Base-by-base conservation (phyloP, 2,113 vertebrate genomes). In the Oreochromis tanganicae region DNA sequence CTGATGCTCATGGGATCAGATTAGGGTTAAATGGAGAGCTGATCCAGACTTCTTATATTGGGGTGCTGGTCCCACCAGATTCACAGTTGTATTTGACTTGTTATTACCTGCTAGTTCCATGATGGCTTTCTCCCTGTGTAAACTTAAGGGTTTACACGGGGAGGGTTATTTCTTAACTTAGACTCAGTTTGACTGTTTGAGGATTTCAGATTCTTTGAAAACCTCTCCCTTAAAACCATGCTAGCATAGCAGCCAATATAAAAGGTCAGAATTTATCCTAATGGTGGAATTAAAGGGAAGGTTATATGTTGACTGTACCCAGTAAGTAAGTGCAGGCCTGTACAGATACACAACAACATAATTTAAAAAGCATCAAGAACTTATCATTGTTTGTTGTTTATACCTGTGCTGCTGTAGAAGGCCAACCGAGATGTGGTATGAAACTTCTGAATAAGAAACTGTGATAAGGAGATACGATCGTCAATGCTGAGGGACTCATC, bases 321-420 rank as follows among this genome's bases (percentile, higher is more conserved):
- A 73, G 68, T 46, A 73, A 34, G 16, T 34, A 34, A 27, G 21
- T 73, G 21, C 41, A 27, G 4, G 13, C 9, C 41, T 46, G 12
- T 17, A 73, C 16, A 73, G 41, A 73, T 17, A 29, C 41, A 48
- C 9, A 73, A 46, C 24, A 48, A 17, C 13, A 46, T 1, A 0
- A 16, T 73, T 21, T 73, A 73, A 73, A 73, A 27, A 73, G 38
- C 8, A 10, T 46, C 14, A 17, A 27, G 41, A 73, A 46, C 24
- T 43, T 68, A 0, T 71, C 21, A 73, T 46, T 17, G 16, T 46
- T 73, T 73, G 68, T 46, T 17, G 54, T 32, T 43, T 73, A 48
- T 97, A 99, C 98, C 98, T 0, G 98, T 99, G 94, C 98, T 99
- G 92, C 98, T 99, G 95, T 99, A 99, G 97, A 99, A 99, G 91